Evolutionary conservation across 1,140 invertebrate species (phyloP), one percentile per base, ranked within the genome.

Genomic region (Xylocopa sonorina): DNA sequence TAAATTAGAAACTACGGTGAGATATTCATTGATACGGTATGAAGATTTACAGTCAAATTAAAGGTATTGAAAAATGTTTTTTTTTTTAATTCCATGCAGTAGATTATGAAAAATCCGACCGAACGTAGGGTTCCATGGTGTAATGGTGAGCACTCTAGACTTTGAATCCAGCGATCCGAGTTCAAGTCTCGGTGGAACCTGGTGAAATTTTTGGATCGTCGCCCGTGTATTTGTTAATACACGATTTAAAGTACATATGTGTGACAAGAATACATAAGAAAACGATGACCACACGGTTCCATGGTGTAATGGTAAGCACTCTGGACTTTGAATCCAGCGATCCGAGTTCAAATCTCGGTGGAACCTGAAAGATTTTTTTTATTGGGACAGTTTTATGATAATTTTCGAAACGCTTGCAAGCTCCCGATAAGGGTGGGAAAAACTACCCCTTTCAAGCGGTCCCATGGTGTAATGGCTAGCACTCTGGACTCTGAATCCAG

Each of bases 141-240:
- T 97, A 97, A 96, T 96, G 96, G 96, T 96, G 95, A 97, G 96
- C 96, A 96, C 95, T 97, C 95, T 96, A 96, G 96, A 97, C 96
- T 97, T 94, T 97, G 96, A 96, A 96, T 96, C 96, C 96, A 96
- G 96, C 95, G 96, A 97, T 96, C 95, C 95, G 95, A 96, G 95
- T 96, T 96, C 95, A 95, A 96, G 95, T 96, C 95, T 96, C 95
- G 95, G 95, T 95, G 95, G 95, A 94, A 96, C 95, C 95, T 96
- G 38, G 9, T 4, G 9, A 38, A 3, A 4, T 38, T 38, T 38
- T 38, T 38, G 3, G 38, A 4, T 38, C 38, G 3, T 3, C 9
- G 9, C 38, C 38, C n/a, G n/a, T n/a, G n/a, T n/a, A n/a, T n/a
- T n/a, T n/a, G n/a, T n/a, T n/a, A n/a, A n/a, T n/a, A n/a, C n/a